Conservation (phyloP, 2,113 vertebrate genomes). For the Morone saxatilis region DNA sequence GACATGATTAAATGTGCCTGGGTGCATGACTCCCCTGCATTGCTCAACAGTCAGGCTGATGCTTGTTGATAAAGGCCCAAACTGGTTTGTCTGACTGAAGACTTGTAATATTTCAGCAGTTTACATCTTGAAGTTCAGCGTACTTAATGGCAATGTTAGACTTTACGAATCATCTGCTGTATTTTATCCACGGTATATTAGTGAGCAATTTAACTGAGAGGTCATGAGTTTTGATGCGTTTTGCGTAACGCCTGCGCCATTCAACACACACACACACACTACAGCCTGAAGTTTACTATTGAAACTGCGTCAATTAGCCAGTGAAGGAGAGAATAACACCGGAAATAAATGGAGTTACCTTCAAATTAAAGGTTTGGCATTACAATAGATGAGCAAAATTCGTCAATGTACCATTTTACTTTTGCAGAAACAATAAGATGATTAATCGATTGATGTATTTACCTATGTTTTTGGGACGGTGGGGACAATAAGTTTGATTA, state of each 20-base stretch:
- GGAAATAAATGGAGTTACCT: background rate
- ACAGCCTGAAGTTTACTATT: background rate
- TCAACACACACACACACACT: background rate
- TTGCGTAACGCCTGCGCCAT: constrained; percentile 13
- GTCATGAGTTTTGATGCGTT: constrained; percentile 47
- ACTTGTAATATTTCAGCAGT: background rate
- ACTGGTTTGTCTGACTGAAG: background rate
- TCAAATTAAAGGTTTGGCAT: constrained; percentile 15
- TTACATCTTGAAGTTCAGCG: background rate
- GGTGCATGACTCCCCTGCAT: constrained; percentile 39
- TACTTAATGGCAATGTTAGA: constrained; percentile 36
- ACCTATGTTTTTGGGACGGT: background rate
- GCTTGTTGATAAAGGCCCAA: constrained; percentile 25
- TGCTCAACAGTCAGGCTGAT: constrained; percentile 33
- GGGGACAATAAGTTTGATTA: background rate
- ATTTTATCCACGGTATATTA: constrained; percentile 32
- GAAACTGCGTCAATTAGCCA: background rate
- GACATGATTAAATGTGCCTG: constrained; percentile 31
- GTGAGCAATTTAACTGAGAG: constrained; percentile 6
- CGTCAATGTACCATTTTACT: too few relatives aligned
- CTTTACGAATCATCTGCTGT: constrained; percentile 42
- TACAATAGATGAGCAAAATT: too few relatives aligned
- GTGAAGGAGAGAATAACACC: rapidly evolving
- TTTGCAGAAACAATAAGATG: background rate
- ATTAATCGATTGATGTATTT: background rate